Evolutionary conservation across 2,113 vertebrate species (phyloP), one percentile per base, ranked within the genome.

Genomic region (Tenebrosternarchus preto): DNA sequence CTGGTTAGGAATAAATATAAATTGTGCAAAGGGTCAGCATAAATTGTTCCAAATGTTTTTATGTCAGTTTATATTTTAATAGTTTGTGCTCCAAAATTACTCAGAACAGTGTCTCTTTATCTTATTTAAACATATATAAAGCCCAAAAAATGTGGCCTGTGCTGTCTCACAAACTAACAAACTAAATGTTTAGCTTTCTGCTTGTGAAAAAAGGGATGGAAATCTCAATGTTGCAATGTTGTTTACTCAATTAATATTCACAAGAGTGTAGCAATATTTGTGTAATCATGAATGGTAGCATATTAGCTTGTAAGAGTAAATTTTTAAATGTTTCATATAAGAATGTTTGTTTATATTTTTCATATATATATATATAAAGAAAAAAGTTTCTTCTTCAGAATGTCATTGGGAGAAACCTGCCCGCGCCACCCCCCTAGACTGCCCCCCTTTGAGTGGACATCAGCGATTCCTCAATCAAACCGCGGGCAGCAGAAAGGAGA

Each of bases 401-500:
- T 63, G 12, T 80, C 2, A 17, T 6, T 15, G 12, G 12, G 43
- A 50, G 43, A 50, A 50, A 2, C 8, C 43, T 43, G 6, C 11
- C 39, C 39, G 6, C 39, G 39, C 39, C 39, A 43, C 2, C 43
- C 43, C 43, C 43, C 43, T 50, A 50, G 43, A 15, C 15, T 64
- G 61, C 27, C 27, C 61, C 29, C 61, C 61, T 64, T 19, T 33
- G 6, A 20, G 31, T 17, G 64, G 43, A 50, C 43, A 50, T 0
- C 43, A 50, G 43, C 43, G 43, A 50, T 50, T 50, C 86, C 88
- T 85, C 80, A 87, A 80, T 80, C 82, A 15, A 50, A 50, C 43
- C 43, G 39, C 39, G 39, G 39, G 39, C 39, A 46, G 39, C 39
- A 46, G 39, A 46, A 90, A 87, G 88, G 92, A 91, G 92, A 93